phyloP scores from a whole-genome alignment of 2,113 vertebrate species.

The Trinectes maculatus region DNA sequence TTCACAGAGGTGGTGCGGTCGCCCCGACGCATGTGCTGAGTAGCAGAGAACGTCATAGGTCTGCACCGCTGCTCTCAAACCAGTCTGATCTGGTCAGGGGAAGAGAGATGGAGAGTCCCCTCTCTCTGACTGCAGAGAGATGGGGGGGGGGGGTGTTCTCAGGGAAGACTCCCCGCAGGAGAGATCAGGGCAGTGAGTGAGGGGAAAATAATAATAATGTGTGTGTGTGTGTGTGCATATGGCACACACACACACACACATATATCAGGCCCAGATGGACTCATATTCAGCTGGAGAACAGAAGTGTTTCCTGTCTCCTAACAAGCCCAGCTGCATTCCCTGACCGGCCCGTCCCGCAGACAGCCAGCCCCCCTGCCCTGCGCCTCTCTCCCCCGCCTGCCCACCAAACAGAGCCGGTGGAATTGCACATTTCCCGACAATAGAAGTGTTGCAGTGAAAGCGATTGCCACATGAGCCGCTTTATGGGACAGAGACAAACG shows the following conservation, averaged over 20 bases:
- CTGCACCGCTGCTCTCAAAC: constrained; percentile 62
- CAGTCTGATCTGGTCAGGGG: constrained; percentile 72
- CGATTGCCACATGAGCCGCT: not conserved
- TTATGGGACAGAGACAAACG: not conserved
- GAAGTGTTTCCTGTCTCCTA: constrained; percentile 39
- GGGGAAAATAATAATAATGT: constrained; percentile 1
- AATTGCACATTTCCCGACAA: constrained; percentile 4
- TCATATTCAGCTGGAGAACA: constrained; percentile 52
- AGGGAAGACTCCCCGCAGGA: constrained; percentile 48
- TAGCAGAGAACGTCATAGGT: constrained; percentile 17
- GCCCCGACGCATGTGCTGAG: too few species aligned
- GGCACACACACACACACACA: not conserved
- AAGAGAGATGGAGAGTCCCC: constrained; percentile 41
- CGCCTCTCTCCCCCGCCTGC: constrained; percentile 12
- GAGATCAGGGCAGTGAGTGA: constrained; percentile 19
- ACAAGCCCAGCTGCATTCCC: constrained; percentile 24
- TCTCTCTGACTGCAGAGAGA: constrained; percentile 49
- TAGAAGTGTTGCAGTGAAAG: constrained; percentile 22
- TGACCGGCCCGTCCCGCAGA: constrained; percentile 29
- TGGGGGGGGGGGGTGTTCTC: constrained; percentile 6
- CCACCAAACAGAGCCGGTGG: not conserved
- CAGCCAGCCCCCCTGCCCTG: constrained; percentile 18
- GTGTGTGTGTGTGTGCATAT: constrained; percentile 22
- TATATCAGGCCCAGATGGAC: constrained; percentile 29
- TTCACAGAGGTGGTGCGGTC: constrained; percentile 37